A percentile compares a stretch with the other conserved stretches of the same genome.
Conservation (phyloP, 2,113 vertebrate species). For the Galemys pyrenaicus region DNA sequence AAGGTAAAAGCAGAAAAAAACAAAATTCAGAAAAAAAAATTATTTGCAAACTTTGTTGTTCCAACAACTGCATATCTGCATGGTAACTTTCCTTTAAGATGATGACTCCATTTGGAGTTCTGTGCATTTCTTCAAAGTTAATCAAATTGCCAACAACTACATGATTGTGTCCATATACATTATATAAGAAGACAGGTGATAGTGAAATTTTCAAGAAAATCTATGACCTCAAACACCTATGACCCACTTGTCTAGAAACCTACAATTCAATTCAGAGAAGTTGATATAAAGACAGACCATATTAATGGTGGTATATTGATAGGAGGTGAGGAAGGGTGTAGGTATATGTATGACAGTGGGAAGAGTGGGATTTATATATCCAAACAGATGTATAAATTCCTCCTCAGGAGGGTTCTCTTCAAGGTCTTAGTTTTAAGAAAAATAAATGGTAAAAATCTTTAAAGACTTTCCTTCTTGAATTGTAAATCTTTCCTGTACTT, state of each 20-base stretch:
- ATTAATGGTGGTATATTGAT: too few relatives aligned
- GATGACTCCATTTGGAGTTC: neutral
- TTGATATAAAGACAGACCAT: neutral
- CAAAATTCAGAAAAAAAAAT: conserved; percentile 4
- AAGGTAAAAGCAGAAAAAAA: neutral
- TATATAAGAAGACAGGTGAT: neutral
- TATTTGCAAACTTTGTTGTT: fast-evolving
- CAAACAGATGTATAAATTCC: neutral
- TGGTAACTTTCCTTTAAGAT: neutral
- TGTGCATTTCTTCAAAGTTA: neutral
- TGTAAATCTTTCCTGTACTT: neutral
- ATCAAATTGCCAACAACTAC: neutral
- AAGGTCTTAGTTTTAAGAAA: neutral
- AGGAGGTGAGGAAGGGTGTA: fast-evolving
- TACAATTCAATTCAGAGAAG: neutral
- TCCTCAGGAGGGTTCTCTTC: neutral
- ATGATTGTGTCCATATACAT: too few relatives aligned
- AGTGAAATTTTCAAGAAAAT: neutral
- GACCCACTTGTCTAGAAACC: neutral
- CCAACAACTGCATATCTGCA: neutral
- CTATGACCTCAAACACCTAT: neutral
- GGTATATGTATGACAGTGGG: fast-evolving
- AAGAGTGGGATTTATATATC: neutral
- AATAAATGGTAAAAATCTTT: neutral
- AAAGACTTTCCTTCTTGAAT: neutral